Evolutionary conservation across 2,888 invertebrate genomes (phyloP), one percentile per base, ranked within the genome.

Genomic region (Orgyia antiqua): DNA sequence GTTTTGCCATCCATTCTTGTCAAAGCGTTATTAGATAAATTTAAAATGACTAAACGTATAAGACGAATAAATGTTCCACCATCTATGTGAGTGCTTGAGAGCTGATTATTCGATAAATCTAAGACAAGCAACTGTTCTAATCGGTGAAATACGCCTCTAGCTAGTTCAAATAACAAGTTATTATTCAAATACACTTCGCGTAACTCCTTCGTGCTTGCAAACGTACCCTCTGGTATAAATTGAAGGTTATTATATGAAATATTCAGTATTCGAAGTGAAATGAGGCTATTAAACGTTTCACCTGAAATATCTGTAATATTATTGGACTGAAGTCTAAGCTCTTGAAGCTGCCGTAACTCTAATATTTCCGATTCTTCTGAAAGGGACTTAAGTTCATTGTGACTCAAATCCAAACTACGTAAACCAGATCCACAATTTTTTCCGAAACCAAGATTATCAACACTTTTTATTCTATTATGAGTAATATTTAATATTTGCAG

Each of bases 111-210:
- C 42, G 94, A 94, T 66, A 96, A 87, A 84, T 96, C 95, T 63
- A 96, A 88, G 33, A 95, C 93, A 57, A 95, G 87, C 63, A 97
- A 89, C 78, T 95, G 94, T 65, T 95, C 94, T 58, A 96, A 88
- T 35, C 94, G 90, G 58, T 94, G 93, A 71, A 97, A 93, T 31
- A 95, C 88, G 44, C 94, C 94, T 57, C 91, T 92, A 41, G 95
- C 94, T 58, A 97, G 80, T 63, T 94, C 93, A 67, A 91, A 92
- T 57, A 97, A 86, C 58, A 93, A 92, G 79, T 97, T 97, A 87
- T 94, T 92, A 74, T 95, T 93, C 59, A 95, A 87, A 80, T 95
- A 93, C 51, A 96, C 89, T 80, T 95, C 95, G 43, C 93, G 90
- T 47, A 95, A 84, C 71, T 95, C 95, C 58, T 93, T 91, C 52